Base-by-base conservation (phyloP, 2,797 vertebrate species). In the Enteromius trimaculatus region DNA sequence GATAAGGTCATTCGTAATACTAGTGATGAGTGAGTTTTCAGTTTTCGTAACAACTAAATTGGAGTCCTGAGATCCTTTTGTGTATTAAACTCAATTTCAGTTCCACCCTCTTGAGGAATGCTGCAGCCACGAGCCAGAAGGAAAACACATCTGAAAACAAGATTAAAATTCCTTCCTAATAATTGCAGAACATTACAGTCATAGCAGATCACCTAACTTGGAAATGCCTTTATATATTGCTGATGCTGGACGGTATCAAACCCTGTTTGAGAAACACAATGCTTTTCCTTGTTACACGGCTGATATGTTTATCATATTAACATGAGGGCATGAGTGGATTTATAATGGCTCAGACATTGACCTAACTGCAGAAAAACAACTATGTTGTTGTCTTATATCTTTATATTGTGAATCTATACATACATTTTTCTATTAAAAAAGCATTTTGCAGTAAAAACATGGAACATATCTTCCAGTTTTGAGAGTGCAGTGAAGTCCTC, bases 41-140 rank as follows among this genome's bases (percentile, higher is more conserved):
- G 62, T 69, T 83, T 62, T 81, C 47, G 69, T 34, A 83, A 87
- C 31, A 79, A 49, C 65, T 86, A 62, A 89, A 86, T 88, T 85
- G 85, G 34, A 83, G 86, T 87, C 83, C 80, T 65, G 11, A 87
- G 85, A 90, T 91, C 79, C 39, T 80, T 47, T 42, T 4, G 60
- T 29, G 49, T 86, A 88, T 89, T 76, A 84, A 64, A 70, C 68
- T 60, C 39, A 82, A 80, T 86, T 92, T 88, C 86, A 89, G 88
- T 81, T 89, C 83, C 90, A 88, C 86, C 80, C 87, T 83, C 58
- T 13, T 26, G 42, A 78, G 81, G 81, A 86, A 80, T 87, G 47
- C 79, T 65, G 66, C 58, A 26, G 74, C 60, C 21, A 71, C 80
- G 34, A 86, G 23, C 71, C 79, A 84, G 79, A 82, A 70, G 37